A percentile compares a stretch with the other conserved stretches of the same genome.
phyloP scores from a whole-genome alignment of 2,888 invertebrate genomes.

The Steinernema hermaphroditum region DNA sequence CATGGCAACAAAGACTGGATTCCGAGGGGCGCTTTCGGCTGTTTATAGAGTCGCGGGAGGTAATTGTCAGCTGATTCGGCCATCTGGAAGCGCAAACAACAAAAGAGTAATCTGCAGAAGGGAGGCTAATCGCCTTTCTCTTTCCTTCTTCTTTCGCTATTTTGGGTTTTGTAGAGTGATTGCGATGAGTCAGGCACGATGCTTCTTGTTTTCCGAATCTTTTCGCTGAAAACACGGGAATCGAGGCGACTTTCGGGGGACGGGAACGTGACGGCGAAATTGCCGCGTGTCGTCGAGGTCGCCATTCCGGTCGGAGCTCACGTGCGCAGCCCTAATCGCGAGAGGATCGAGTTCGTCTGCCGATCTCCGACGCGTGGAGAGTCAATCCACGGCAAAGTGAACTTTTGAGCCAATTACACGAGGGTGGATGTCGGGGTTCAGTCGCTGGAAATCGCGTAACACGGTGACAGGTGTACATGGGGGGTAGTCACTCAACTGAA shows the following conservation, averaged over 20 bases:
- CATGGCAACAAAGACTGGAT: constrained; percentile 16
- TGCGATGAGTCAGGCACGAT: not conserved
- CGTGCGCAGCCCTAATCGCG: not conserved
- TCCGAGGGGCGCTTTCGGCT: not conserved
- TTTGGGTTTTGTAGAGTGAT: not conserved
- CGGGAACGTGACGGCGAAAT: too few species aligned
- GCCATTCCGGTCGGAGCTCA: not conserved
- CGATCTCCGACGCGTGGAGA: too few species aligned
- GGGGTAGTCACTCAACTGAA: too few species aligned
- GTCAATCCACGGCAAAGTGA: too few species aligned
- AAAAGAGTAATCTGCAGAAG: not conserved
- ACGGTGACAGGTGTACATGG: too few species aligned
- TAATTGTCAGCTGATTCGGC: constrained; percentile 22
- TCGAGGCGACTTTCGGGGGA: too few species aligned
- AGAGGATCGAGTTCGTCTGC: too few species aligned
- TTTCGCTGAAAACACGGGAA: not conserved
- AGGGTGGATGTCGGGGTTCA: too few species aligned
- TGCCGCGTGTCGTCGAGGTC: too few species aligned
- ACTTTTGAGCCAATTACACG: too few species aligned
- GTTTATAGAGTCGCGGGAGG: constrained; percentile 28
- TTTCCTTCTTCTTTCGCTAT: not conserved
- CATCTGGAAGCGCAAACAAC: not conserved
- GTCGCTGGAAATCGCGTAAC: too few species aligned
- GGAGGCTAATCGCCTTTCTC: constrained; percentile 7
- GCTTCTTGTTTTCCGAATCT: not conserved